Evolutionary conservation across 2,888 invertebrate species (phyloP), one percentile per base, ranked within the genome.

Genomic region (Drosophila sordidapex): DNA sequence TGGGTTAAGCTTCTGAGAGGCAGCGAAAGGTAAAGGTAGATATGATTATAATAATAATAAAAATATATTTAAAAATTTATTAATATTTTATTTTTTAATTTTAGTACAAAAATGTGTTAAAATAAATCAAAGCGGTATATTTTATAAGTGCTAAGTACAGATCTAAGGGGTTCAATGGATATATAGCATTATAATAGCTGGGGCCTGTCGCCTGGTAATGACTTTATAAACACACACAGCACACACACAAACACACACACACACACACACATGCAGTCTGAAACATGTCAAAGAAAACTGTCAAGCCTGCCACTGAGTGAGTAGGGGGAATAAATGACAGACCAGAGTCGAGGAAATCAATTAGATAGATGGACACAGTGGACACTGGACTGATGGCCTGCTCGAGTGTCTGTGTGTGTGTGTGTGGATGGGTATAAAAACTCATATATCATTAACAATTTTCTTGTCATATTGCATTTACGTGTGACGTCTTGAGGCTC

Each of bases 401-500:
- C 18, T 65, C 48, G 15, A 46, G 15, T 21, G 27, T 27, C 2
- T 25, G 27, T 46, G 15, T 36, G 36, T 40, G n/a, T 21, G 6
- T 43, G 69, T 43, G 25, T 54, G 33, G 56, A 65, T 63, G 63
- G 58, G 31, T 25, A 43, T 15, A 68, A 67, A 71, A 73, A 70
- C 85, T 86, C 90, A 86, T 86, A 77, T 79, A 86, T 90, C 86
- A 86, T 86, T 88, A 83, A 90, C 86, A 86, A 86, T 86, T 86
- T 90, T 74, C 90, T 70, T 90, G 86, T 87, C 86, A 86, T 76
- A 76, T 59, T 70, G 78, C 74, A 82, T 82, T 81, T 75, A 73
- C 54, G 52, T 76, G 71, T 67, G 66, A 87, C 72, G 62, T 89
- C 89, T 85, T 79, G 57, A 57, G 63, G 63, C 31, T 21, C 27